Evolutionary conservation across 2,797 vertebrate species (phyloP).

Genomic region (Buphagus erythrorhynchus): DNA sequence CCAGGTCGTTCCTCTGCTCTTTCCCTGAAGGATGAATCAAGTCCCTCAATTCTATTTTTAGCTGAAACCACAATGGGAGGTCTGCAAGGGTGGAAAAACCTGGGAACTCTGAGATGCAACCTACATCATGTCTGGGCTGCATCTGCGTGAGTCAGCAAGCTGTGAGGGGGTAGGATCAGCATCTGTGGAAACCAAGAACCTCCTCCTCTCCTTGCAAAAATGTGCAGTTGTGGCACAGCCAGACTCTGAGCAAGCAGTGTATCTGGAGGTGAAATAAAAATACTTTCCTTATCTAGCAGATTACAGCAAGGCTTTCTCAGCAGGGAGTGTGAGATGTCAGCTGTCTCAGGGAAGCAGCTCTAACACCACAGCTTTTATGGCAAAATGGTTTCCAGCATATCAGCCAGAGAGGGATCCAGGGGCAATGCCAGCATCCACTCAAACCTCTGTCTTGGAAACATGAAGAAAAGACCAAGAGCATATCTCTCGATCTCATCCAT

Average conservation of each 20-base stretch:
- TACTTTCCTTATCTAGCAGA: slow-evolving; percentile 10
- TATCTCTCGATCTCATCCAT: background rate
- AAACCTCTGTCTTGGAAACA: background rate
- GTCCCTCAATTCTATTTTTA: background rate
- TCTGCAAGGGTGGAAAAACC: background rate
- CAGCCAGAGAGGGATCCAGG: background rate
- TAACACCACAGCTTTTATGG: background rate
- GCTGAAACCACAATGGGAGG: background rate
- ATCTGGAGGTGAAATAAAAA: slow-evolving; percentile 1
- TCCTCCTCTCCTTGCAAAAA: slow-evolving; percentile 12
- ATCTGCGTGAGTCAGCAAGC: slow-evolving; percentile 26
- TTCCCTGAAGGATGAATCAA: background rate
- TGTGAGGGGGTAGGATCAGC: background rate
- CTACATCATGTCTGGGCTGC: slow-evolving; percentile 17
- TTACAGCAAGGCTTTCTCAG: background rate
- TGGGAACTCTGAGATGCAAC: background rate
- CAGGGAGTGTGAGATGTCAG: background rate
- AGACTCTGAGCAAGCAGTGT: background rate
- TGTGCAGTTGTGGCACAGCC: background rate
- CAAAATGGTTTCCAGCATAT: background rate
- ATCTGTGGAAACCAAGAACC: background rate
- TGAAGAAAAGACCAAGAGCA: background rate
- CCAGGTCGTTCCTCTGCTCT: background rate
- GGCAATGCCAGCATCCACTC: background rate
- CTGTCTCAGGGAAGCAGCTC: background rate